Conservation (phyloP, 2,888 invertebrate species). For the Dastarcus helophoroides region DNA sequence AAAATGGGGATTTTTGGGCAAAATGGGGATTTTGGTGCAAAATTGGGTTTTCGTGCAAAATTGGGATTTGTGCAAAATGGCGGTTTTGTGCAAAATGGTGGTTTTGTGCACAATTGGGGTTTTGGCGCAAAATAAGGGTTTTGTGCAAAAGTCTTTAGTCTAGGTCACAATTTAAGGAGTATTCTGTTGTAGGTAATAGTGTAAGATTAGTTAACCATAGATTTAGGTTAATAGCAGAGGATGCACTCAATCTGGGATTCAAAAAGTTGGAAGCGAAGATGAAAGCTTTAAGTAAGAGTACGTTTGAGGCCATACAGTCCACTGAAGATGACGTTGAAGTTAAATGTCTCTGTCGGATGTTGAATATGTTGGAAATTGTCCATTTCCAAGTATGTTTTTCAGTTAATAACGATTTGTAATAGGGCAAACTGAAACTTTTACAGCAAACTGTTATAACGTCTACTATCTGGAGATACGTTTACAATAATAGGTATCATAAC, state of each 20-base stretch:
- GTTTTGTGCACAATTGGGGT: too few species aligned
- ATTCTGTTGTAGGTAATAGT: slow-evolving; percentile 23
- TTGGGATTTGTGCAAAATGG: too few species aligned
- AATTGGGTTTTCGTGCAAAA: too few species aligned
- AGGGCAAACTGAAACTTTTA: slow-evolving; percentile 11
- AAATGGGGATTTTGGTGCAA: too few species aligned
- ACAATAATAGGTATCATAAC: slow-evolving; percentile 23
- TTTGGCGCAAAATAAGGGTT: background rate
- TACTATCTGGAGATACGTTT: slow-evolving; percentile 30
- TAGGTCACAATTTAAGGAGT: background rate
- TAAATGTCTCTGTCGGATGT: slow-evolving; percentile 24
- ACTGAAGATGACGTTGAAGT: slow-evolving; percentile 29
- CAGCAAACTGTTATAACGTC: slow-evolving; percentile 25
- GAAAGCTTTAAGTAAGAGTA: slow-evolving; percentile 17
- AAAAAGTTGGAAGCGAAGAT: slow-evolving; percentile 21
- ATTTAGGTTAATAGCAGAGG: slow-evolving; percentile 26
- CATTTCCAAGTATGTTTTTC: slow-evolving; percentile 26
- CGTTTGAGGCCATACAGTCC: slow-evolving; percentile 20
- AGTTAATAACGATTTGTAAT: background rate
- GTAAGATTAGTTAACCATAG: slow-evolving; percentile 26
- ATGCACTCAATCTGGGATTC: slow-evolving; percentile 24
- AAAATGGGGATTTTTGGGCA: too few species aligned
- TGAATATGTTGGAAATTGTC: slow-evolving; percentile 26
- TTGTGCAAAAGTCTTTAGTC: too few species aligned
- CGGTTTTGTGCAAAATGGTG: too few species aligned